Conservation (phyloP, 1,140 invertebrate species). For the Drosophila ficusphila region DNA sequence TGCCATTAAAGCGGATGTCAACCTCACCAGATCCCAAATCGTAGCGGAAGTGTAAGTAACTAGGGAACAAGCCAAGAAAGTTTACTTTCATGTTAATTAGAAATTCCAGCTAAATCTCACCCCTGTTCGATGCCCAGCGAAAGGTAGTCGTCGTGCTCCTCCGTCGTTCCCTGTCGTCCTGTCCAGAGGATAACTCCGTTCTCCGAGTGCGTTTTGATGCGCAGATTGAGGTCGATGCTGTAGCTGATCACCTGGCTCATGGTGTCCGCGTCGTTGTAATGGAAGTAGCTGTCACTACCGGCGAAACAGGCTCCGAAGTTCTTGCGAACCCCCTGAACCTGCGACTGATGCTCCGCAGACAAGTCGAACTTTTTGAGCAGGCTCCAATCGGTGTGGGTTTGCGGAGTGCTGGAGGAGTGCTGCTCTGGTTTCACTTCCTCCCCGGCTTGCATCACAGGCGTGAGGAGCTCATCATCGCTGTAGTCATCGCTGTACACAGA, state of each 20-base stretch:
- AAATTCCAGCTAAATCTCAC: conserved; percentile 83
- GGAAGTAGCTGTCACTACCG: conserved; percentile 87
- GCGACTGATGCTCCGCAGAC: conserved; percentile 67
- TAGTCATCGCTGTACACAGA: conserved; percentile 49
- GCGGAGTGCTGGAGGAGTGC: conserved; percentile 47
- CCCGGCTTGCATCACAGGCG: conserved; percentile 46
- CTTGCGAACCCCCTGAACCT: conserved; percentile 69
- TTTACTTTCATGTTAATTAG: rapidly evolving
- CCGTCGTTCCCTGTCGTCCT: conserved; percentile 88
- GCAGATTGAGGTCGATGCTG: conserved; percentile 83
- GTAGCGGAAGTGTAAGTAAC: conserved; percentile 86
- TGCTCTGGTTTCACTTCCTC: conserved; percentile 7
- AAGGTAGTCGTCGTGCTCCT: conserved; percentile 91
- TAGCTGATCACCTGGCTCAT: conserved; percentile 86
- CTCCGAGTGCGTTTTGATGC: conserved; percentile 81
- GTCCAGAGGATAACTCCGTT: conserved; percentile 95
- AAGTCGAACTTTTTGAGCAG: conserved; percentile 75
- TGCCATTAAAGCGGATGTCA: conserved; percentile 92
- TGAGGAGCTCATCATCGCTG: conserved; percentile 53
- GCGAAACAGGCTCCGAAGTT: conserved; percentile 87
- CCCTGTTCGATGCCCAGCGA: conserved; percentile 93
- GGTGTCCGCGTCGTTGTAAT: conserved; percentile 91
- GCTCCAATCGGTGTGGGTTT: conserved; percentile 80
- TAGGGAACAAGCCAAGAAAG: conserved; percentile 59
- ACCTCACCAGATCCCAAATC: conserved; percentile 92